Conservation (phyloP, 2,797 vertebrate species). For the Ctenosaura bakeri region DNA sequence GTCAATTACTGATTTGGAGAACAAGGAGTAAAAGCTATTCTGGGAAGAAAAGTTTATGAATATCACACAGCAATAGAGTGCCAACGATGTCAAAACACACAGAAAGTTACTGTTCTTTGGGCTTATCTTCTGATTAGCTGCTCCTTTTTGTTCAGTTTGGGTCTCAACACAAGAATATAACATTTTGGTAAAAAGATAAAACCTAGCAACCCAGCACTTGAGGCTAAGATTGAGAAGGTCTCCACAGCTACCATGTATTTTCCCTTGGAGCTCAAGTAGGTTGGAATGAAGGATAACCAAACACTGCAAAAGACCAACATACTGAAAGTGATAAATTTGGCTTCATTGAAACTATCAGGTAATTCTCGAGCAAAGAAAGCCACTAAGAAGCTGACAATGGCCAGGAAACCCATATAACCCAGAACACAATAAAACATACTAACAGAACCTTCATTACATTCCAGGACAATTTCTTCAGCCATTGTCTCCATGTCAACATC, state of each 20-base stretch:
- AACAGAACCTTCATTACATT: conserved; percentile 37
- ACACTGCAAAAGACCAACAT: too few relatives aligned
- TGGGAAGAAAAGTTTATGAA: too few relatives aligned
- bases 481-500: not conserved
- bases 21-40: too few relatives aligned
- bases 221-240: too few relatives aligned
- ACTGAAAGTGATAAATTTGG: conserved; percentile 50
- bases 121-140: not conserved
- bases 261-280: too few relatives aligned
- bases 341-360: conserved; percentile 57
- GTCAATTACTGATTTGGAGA: too few relatives aligned
- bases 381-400: conserved; percentile 5
- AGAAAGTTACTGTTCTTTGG: not conserved
- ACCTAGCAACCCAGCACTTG: too few relatives aligned
- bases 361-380: conserved; percentile 42
- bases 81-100: not conserved
- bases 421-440: conserved; percentile 37
- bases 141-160: not conserved
- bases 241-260: too few relatives aligned
- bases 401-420: conserved; percentile 25
- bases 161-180: too few relatives aligned
- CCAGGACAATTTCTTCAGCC: conserved; percentile 20
- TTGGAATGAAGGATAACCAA: too few relatives aligned
- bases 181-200: too few relatives aligned
- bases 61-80: not conserved